Evolutionary conservation across 2,888 invertebrate genomes (phyloP).

Genomic region (Hybos culiciformis): DNA sequence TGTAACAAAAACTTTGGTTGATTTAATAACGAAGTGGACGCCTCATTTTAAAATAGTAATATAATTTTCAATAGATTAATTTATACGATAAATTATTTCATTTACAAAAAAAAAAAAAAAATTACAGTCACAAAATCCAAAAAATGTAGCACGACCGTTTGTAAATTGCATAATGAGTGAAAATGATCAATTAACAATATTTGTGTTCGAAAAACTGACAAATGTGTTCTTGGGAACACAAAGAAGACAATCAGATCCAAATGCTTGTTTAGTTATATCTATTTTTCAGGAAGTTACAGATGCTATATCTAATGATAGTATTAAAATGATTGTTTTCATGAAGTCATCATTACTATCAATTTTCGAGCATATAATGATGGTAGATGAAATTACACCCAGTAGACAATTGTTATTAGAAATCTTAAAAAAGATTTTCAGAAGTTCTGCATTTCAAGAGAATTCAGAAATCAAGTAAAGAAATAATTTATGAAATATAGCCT

Average conservation of each 20-base stretch:
- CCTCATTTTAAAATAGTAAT: conserved; percentile 29
- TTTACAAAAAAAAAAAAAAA: no score
- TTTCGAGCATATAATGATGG: conserved; percentile 34
- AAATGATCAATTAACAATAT: conserved; percentile 21
- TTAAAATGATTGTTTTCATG: conserved; percentile 21
- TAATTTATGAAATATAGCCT: no score
- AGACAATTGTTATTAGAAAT: conserved; percentile 23
- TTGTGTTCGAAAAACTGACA: conserved; percentile 27
- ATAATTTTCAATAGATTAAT: neutral
- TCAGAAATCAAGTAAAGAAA: conserved; percentile 15
- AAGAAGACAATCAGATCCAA: conserved; percentile 26
- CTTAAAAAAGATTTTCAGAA: conserved; percentile 20
- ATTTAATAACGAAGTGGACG: conserved; percentile 37
- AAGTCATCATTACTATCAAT: conserved; percentile 23
- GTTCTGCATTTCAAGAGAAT: conserved; percentile 18
- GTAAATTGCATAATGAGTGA: conserved; percentile 25
- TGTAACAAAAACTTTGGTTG: conserved; percentile 36
- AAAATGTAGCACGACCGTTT: conserved; percentile 29
- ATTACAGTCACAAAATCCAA: conserved; percentile 21
- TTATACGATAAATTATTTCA: neutral
- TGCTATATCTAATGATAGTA: conserved; percentile 12
- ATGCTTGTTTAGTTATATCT: conserved; percentile 27
- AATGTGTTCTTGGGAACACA: conserved; percentile 27
- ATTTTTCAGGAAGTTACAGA: conserved; percentile 28
- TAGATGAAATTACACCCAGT: conserved; percentile 31